Conservation (phyloP, 2,797 vertebrate genomes). For the Cephalopachus bancanus region DNA sequence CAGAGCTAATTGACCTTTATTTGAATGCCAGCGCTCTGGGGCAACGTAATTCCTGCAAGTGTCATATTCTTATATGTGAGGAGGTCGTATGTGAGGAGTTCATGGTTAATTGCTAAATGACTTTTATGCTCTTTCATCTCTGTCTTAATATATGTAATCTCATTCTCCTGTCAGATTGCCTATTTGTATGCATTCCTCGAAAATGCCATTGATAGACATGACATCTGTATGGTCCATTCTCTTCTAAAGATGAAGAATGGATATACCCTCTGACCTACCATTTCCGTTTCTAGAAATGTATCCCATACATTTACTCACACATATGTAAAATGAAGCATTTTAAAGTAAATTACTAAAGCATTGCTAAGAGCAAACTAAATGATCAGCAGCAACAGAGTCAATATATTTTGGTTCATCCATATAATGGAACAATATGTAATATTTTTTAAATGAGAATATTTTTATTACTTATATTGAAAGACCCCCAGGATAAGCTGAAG, state of each 20-base stretch:
- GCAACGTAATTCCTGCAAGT: neutral
- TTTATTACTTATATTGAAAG: conserved; percentile 22
- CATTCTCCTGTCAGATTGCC: neutral
- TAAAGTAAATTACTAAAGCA: neutral
- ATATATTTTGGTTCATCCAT: neutral
- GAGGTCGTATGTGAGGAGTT: neutral
- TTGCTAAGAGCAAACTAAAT: conserved; percentile 11
- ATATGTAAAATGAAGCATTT: neutral
- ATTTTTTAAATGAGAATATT: conserved; percentile 29
- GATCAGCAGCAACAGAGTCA: neutral
- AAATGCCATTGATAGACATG: neutral
- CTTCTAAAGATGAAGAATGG: conserved; percentile 3
- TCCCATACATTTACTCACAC: neutral
- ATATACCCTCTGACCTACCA: neutral
- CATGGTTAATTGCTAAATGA: conserved; percentile 30
- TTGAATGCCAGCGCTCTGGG: neutral
- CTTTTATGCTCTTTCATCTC: neutral
- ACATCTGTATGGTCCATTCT: neutral
- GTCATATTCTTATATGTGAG: neutral
- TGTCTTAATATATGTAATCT: neutral
- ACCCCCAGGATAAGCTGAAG: neutral
- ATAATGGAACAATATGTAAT: neutral
- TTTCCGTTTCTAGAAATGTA: conserved; percentile 25
- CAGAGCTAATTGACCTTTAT: neutral
- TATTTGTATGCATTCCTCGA: neutral